Conservation (phyloP, 2,113 vertebrate species). For the Atractosteus spatula region DNA sequence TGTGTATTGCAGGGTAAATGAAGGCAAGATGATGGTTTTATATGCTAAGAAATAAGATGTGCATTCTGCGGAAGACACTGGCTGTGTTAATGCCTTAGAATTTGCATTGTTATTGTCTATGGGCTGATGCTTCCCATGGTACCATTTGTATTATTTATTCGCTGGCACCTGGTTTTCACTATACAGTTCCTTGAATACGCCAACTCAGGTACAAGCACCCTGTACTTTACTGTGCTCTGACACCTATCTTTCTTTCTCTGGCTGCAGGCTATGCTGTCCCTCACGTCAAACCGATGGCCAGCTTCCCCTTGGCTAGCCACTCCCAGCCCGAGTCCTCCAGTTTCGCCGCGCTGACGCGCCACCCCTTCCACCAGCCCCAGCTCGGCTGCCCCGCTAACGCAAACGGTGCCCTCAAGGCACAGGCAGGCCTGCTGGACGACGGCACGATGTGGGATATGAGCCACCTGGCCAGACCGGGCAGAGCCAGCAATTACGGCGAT, state of each 20-base stretch:
- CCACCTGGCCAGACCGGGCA: slow-evolving; percentile 35
- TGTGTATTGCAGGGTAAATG: too few species aligned
- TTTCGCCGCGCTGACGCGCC: slow-evolving; percentile 43
- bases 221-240: too few species aligned
- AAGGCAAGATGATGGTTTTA: too few species aligned
- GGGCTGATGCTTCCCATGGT: too few species aligned
- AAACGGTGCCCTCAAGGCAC: slow-evolving; percentile 28
- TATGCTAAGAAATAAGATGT: too few species aligned
- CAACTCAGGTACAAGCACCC: too few species aligned
- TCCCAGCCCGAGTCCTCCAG: slow-evolving; percentile 32
- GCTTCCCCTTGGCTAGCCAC: slow-evolving; percentile 46
- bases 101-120: too few species aligned
- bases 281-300: slow-evolving; percentile 51
- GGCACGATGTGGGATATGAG: slow-evolving; percentile 52
- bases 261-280: slow-evolving; percentile 52
- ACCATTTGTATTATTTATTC: too few species aligned
- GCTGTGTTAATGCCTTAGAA: too few species aligned
- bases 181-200: too few species aligned
- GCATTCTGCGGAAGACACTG: too few species aligned
- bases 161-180: too few species aligned
- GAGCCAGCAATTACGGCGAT: slow-evolving; percentile 45
- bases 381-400: slow-evolving; percentile 44
- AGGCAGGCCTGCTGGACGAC: slow-evolving; percentile 49
- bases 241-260: slow-evolving; percentile 26
- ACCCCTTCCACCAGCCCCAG: slow-evolving; percentile 34